Conservation (phyloP, 2,113 vertebrate species). For the Brachirus orientalis region DNA sequence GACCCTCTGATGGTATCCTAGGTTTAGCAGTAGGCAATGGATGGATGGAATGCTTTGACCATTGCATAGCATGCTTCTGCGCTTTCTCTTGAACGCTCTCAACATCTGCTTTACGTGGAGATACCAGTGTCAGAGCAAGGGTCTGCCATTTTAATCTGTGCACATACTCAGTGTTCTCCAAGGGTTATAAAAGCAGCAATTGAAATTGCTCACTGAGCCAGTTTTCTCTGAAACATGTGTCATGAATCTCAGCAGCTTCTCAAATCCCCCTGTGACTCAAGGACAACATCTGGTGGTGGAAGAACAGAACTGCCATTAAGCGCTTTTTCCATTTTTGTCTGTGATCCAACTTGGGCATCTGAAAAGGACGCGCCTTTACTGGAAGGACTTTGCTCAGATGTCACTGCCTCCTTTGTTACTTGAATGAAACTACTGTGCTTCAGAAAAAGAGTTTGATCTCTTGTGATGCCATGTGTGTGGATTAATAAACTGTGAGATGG, state of each 20-base stretch:
- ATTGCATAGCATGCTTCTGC: too few species aligned
- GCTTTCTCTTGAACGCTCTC: too few species aligned
- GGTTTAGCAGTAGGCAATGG: too few species aligned
- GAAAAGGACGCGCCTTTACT: not conserved
- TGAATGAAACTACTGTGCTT: conserved; percentile 11
- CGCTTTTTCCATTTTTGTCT: not conserved
- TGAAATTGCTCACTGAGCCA: conserved; percentile 22
- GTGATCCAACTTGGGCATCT: conserved; percentile 15
- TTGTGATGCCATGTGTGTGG: conserved; percentile 3
- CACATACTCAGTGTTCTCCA: conserved; percentile 45
- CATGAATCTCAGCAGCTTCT: conserved; percentile 11
- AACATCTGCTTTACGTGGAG: conserved; percentile 42
- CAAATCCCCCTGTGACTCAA: conserved; percentile 42
- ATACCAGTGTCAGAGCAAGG: conserved; percentile 41
- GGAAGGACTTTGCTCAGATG: too few species aligned
- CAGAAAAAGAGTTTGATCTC: conserved; percentile 32
- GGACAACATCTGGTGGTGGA: conserved; percentile 72
- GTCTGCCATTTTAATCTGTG: conserved; percentile 56
- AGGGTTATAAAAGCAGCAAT: conserved; percentile 35
- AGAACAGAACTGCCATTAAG: conserved; percentile 12
- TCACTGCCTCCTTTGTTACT: conserved; percentile 51
- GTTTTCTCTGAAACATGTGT: conserved; percentile 53
- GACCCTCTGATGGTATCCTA: too few species aligned
- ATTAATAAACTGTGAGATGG: conserved; percentile 65
- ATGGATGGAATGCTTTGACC: too few species aligned